Conservation (phyloP, 2,113 vertebrate species). For the Sinocyclocheilus anophthalmus region DNA sequence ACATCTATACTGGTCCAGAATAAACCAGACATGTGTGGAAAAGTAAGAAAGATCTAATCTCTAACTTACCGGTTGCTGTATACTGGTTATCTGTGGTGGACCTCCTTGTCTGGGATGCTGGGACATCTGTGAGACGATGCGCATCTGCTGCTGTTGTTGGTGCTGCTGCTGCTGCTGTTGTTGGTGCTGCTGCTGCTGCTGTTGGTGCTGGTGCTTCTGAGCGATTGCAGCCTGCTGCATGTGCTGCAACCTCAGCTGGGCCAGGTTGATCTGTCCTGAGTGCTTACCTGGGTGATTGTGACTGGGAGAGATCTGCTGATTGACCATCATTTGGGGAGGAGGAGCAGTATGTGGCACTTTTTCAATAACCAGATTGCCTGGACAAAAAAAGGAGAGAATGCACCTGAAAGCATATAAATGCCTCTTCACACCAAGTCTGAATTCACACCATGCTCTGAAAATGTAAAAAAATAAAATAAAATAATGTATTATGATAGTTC, state of each 20-base stretch:
- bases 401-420: neutral
- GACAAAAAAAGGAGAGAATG: neutral
- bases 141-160: constrained; percentile 91
- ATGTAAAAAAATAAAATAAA: neutral
- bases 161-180: constrained; percentile 91
- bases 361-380: constrained; percentile 95
- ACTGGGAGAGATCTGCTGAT: constrained; percentile 85
- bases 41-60: neutral
- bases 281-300: constrained; percentile 87
- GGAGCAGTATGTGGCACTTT: constrained; percentile 86
- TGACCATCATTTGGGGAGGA: constrained; percentile 85
- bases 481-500: neutral
- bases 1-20: neutral
- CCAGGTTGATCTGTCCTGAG: constrained; percentile 94
- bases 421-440: neutral
- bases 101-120: constrained; percentile 84
- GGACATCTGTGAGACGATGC: constrained; percentile 86
- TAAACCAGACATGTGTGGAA: neutral
- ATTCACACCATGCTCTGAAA: neutral
- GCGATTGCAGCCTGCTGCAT: constrained; percentile 93
- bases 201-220: constrained; percentile 88
- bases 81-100: constrained; percentile 77
- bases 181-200: constrained; percentile 54
- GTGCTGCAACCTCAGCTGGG: constrained; percentile 94
- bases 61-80: constrained; percentile 88